These are phyloP conservation scores for Limosa lapponica DNA, from an alignment of 2,797 vertebrate genomes.

Conservation along the genomic window DNA sequence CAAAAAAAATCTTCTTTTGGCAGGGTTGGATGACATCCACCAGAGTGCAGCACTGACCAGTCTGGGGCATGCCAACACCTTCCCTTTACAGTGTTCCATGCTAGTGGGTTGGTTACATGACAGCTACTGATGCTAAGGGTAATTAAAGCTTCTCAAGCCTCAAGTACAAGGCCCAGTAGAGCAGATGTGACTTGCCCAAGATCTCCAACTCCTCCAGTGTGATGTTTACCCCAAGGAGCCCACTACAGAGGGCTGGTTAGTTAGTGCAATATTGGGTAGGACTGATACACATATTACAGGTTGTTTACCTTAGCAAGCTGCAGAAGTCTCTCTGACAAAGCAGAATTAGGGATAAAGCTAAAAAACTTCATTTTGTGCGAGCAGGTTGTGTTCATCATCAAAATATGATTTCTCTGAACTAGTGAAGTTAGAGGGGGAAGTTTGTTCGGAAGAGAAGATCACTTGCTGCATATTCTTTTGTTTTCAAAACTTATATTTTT, in stretches of 20 bases:
- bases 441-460: neutral
- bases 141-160: neutral
- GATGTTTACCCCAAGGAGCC: neutral
- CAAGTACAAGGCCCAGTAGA: fast-evolving
- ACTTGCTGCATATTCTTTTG: neutral
- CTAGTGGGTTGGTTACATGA: fast-evolving
- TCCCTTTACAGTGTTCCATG: neutral
- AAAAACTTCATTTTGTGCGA: neutral
- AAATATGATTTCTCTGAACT: neutral
- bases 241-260: neutral
- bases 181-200: neutral
- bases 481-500: neutral
- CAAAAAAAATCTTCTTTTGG: neutral
- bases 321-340: neutral
- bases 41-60: neutral
- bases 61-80: neutral
- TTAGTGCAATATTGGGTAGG: neutral
- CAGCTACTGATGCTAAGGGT: neutral
- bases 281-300: neutral
- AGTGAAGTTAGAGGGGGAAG: neutral
- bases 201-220: neutral
- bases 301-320: neutral
- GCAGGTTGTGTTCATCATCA: neutral
- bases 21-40: neutral
- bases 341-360: neutral